Evolutionary conservation across 1,140 invertebrate species (phyloP), one percentile per base, ranked within the genome.

Genomic region (Listronotus bonariensis): DNA sequence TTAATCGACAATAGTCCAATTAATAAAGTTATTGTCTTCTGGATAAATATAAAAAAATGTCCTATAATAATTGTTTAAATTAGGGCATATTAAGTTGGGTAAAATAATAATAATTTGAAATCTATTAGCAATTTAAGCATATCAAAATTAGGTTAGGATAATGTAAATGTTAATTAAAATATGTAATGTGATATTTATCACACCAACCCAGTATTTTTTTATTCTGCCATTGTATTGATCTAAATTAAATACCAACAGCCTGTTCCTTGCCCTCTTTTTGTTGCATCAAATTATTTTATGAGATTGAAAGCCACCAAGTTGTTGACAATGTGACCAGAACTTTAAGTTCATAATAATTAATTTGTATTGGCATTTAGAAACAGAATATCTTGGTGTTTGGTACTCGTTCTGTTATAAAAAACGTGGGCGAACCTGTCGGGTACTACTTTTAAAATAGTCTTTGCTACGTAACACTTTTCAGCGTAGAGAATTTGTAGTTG

Each of bases 361-460:
- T 46, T 43, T 36, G 20, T 43, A 36, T 15, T 58, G 43, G 26
- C 43, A 48, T 58, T 58, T 46, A 17, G 32, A 42, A 58, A 48
- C 55, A 46, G 17, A 46, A 58, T 58, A 58, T 20, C 20, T 49
- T 18, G 20, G 20, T 49, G 46, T 58, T 58, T 46, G 55, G 12
- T 45, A 20, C 42, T 48, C 43, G 18, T 36, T 36, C n/a, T 46
- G 41, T 20, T n/a, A n/a, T 6, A 31, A 20, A n/a, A 31, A 49
- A 46, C 8, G 55, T 58, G 55, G 55, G 55, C 55, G 55, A 58
- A 58, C 55, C 55, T 20, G 55, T 58, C 46, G 42, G 20, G 6
- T 51, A 32, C 15, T 54, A 54, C 54, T 56, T 40, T 18, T 56
- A 36, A 26, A 15, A 31, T n/a, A 51, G 10, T 7, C 38, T 14